Conservation (phyloP, 2,113 vertebrate genomes). For the Ictalurus punctatus region DNA sequence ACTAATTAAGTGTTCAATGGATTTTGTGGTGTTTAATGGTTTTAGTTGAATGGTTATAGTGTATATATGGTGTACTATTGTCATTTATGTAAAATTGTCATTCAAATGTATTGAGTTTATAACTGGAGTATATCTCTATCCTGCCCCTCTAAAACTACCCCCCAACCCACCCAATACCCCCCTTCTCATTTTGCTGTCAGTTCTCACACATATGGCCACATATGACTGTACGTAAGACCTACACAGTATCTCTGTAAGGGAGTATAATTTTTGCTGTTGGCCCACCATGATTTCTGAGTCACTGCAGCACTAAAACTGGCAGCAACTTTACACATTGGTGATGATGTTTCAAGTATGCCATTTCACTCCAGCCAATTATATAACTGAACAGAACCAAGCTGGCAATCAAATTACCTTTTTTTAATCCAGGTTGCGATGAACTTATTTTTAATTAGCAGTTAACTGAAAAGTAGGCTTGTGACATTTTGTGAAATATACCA, state of each 20-base stretch:
- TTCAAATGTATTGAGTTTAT: background rate
- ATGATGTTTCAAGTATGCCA: slow-evolving; percentile 40
- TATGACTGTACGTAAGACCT: slow-evolving; percentile 26
- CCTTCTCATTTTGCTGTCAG: slow-evolving; percentile 12
- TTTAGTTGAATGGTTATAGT: background rate
- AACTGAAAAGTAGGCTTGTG: background rate
- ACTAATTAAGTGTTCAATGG: background rate
- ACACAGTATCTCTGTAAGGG: slow-evolving; percentile 44
- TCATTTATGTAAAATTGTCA: background rate
- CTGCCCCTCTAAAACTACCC: too few relatives aligned
- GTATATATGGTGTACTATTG: background rate
- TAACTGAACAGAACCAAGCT: slow-evolving; percentile 7
- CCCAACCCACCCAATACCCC: background rate
- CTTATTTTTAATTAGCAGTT: background rate
- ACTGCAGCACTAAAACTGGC: slow-evolving; percentile 39
- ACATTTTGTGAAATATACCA: slow-evolving; percentile 20
- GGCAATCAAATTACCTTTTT: background rate
- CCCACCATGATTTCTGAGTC: slow-evolving; percentile 34
- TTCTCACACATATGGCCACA: slow-evolving; percentile 35
- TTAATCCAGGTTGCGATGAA: background rate
- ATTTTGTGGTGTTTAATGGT: background rate
- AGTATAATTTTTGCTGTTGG: slow-evolving; percentile 49
- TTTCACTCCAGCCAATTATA: slow-evolving; percentile 17
- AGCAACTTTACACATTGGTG: slow-evolving; percentile 21
- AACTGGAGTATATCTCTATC: background rate